These are phyloP conservation scores for Heliconius hewitsoni DNA, from an alignment of 1,140 invertebrate genomes.

Conservation along the genomic window DNA sequence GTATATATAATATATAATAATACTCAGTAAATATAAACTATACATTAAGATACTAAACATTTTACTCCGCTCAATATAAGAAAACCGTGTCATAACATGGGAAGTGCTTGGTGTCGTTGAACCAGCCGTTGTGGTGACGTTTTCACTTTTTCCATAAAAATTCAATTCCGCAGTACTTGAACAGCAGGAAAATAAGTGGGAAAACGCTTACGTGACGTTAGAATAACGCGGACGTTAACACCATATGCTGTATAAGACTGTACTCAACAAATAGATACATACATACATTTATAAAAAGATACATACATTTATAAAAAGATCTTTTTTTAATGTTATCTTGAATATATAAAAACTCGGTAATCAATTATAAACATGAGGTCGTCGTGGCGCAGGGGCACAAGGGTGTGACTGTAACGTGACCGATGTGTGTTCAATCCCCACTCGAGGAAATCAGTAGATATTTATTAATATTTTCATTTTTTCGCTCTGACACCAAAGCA, in stretches of 20 bases:
- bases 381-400: no score
- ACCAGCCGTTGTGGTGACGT: constrained; percentile 39
- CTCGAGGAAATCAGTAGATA: no score
- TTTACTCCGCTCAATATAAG: background rate
- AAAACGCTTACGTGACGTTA: constrained; percentile 58
- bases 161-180: constrained; percentile 54
- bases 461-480: no score
- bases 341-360: no score
- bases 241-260: background rate
- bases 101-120: constrained; percentile 40
- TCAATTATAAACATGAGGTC: no score
- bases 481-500: no score
- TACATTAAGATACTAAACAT: background rate
- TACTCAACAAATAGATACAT: background rate
- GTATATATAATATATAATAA: background rate
- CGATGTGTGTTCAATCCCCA: no score
- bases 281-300: background rate
- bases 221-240: constrained; percentile 49
- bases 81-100: constrained; percentile 31
- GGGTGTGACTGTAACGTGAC: no score
- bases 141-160: constrained; percentile 73
- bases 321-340: background rate
- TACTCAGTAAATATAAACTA: background rate
- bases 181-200: constrained; percentile 57
- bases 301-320: background rate